Evolutionary conservation across 2,888 invertebrate genomes (phyloP).

Genomic region (Sinotaia quadrata): DNA sequence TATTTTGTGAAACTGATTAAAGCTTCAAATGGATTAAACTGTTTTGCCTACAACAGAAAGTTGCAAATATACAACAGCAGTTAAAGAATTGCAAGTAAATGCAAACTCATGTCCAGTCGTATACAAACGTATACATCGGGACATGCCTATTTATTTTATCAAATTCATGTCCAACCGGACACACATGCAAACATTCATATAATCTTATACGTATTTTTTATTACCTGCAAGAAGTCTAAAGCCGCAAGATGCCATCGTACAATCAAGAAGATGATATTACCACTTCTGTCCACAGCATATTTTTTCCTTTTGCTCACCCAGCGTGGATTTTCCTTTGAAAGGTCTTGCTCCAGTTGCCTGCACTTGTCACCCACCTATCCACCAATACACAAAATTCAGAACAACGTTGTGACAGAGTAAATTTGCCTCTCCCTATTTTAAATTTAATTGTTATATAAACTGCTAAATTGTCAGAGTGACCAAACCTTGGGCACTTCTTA

Average conservation of each 20-base stretch:
- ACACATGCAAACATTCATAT: too few relatives aligned
- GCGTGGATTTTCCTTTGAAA: slow-evolving; percentile 4
- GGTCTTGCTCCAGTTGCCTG: slow-evolving; percentile 8
- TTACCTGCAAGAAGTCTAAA: slow-evolving; percentile 9
- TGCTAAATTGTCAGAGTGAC: too few relatives aligned
- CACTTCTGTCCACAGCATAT: slow-evolving; percentile 5
- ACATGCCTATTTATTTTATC: too few relatives aligned
- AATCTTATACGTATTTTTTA: too few relatives aligned
- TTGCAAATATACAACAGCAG: not conserved
- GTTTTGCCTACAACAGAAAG: not conserved
- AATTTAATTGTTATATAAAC: too few relatives aligned
- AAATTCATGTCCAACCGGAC: too few relatives aligned
- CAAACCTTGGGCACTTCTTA: too few relatives aligned
- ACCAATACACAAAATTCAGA: not conserved
- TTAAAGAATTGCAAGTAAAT: too few relatives aligned
- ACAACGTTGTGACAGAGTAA: too few relatives aligned
- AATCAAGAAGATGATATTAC: not conserved
- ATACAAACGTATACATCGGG: too few relatives aligned
- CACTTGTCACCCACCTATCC: slow-evolving; percentile 15
- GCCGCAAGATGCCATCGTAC: slow-evolving; percentile 25
- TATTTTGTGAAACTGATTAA: slow-evolving; percentile 52
- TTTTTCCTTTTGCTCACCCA: slow-evolving; percentile 16
- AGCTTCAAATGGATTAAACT: slow-evolving; percentile 45
- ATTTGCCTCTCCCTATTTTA: too few relatives aligned
- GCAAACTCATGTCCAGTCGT: too few relatives aligned